Base-by-base conservation (phyloP, 2,888 invertebrate genomes). In the Eucriotettix oculatus region DNA sequence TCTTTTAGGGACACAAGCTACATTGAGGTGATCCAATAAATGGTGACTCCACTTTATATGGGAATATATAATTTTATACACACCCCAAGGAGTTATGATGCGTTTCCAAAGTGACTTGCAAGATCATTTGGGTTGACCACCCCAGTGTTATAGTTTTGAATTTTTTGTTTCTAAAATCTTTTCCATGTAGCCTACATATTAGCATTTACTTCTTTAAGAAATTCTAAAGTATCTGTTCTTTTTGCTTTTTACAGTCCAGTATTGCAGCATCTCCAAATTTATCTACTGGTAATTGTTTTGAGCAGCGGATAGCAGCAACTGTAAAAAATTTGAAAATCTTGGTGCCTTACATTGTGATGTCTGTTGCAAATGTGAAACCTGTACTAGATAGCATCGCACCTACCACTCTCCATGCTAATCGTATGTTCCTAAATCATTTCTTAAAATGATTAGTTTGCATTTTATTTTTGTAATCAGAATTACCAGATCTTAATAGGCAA, bases 301-400 rank as follows among this genome's bases (percentile, higher is more conserved):
- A 48, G 9, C 48, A 48, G 48, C 48, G 48, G n/a, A 12, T 48
- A 48, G 14, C n/a, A 48, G 2, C 48, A 12, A 16, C 58, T 10
- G 60, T 64, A 11, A 57, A 66, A 55, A 71, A 74, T 40, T 66
- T 75, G 40, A 71, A 74, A 65, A 70, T 70, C 60, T 67, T 75
- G 58, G 65, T 76, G 62, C 75, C 76, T 12, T 75, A 72, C 66
- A 65, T 75, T 57, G 68, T 76, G 40, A 69, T 75, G 64, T 70
- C 68, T 58, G 71, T 74, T 42, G 72, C 71, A 41, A 67, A 66
- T 58, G 68, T 70, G 59, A 68, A 71, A 52, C 65, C 67, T 60
- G 68, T 75, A 58, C 64, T 71, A 12, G 41, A 55, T n/a, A 65
- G 64, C 41, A 63, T 64, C 41, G 65, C 52, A 70, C 29, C 29